These are phyloP conservation scores for Thumatha senex DNA, from an alignment of 2,888 invertebrate species.

Conservation along the genomic window DNA sequence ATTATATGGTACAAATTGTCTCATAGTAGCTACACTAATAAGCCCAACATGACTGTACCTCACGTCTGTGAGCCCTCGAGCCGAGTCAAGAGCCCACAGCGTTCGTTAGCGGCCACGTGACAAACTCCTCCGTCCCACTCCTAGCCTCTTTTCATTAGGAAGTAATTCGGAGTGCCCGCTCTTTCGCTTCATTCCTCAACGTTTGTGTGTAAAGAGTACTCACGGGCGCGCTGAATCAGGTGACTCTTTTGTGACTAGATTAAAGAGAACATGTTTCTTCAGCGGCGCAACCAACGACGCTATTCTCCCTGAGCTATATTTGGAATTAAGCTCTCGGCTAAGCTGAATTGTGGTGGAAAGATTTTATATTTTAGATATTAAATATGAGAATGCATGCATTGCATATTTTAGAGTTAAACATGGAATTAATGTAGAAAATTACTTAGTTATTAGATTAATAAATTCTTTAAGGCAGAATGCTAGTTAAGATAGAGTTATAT, in stretches of 20 bases:
- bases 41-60: slow-evolving; percentile 45
- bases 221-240: slow-evolving; percentile 76
- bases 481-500: no score
- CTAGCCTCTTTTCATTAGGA: slow-evolving; percentile 82
- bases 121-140: slow-evolving; percentile 72
- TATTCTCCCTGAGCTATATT: slow-evolving; percentile 70
- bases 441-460: no score
- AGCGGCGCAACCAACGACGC: slow-evolving; percentile 44
- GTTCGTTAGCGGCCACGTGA: slow-evolving; percentile 80
- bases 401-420: no score
- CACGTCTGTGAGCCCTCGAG: slow-evolving; percentile 61
- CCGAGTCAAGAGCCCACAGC: slow-evolving; percentile 64
- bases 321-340: slow-evolving; percentile 63
- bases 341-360: slow-evolving; percentile 35
- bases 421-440: no score
- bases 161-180: slow-evolving; percentile 81
- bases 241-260: slow-evolving; percentile 82
- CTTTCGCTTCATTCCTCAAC: slow-evolving; percentile 80
- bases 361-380: slow-evolving; percentile 9
- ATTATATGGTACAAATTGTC: slow-evolving; percentile 9
- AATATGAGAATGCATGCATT: no score
- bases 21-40: slow-evolving; percentile 48
- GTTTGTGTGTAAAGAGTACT: slow-evolving; percentile 73
- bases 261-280: slow-evolving; percentile 79
- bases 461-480: no score